These are phyloP conservation scores for Coenobita brevimanus DNA, from an alignment of 1,140 invertebrate genomes.

Conservation along the genomic window DNA sequence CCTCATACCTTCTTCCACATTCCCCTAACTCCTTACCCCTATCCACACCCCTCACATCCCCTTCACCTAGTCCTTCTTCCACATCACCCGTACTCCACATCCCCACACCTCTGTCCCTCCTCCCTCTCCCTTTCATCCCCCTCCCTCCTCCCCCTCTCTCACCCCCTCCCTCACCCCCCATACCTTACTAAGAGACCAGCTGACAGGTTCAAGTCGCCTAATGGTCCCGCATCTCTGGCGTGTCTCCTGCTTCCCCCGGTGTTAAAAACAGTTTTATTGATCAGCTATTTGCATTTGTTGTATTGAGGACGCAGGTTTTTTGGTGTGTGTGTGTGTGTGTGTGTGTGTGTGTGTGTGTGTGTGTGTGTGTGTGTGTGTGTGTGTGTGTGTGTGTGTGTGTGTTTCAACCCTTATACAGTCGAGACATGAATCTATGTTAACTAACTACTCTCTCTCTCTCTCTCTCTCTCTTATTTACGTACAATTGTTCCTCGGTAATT, in stretches of 20 bases:
- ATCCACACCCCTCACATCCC: too few relatives aligned
- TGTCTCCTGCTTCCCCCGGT: constrained; percentile 13
- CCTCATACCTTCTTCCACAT: too few relatives aligned
- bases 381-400: background rate
- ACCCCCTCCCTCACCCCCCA: background rate
- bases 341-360: background rate
- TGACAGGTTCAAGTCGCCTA: background rate
- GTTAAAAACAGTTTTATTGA: constrained; percentile 40
- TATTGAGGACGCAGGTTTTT: too few relatives aligned
- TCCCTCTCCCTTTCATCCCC: too few relatives aligned
- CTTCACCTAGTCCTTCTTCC: too few relatives aligned
- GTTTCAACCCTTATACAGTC: background rate
- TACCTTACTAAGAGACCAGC: too few relatives aligned
- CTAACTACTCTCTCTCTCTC: too few relatives aligned
- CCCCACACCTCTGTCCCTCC: too few relatives aligned
- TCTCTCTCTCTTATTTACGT: background rate
- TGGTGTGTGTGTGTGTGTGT: too few relatives aligned
- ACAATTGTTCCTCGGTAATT: background rate
- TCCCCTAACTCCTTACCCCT: too few relatives aligned
- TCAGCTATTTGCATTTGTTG: constrained; percentile 12
- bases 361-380: background rate
- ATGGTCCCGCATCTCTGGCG: constrained; percentile 13
- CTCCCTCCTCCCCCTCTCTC: background rate
- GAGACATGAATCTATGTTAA: too few relatives aligned
- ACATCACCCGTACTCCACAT: too few relatives aligned